Evolutionary conservation across 2,797 vertebrate genomes (phyloP), one percentile per base, ranked within the genome.

Genomic region (Epinephelus awoara): DNA sequence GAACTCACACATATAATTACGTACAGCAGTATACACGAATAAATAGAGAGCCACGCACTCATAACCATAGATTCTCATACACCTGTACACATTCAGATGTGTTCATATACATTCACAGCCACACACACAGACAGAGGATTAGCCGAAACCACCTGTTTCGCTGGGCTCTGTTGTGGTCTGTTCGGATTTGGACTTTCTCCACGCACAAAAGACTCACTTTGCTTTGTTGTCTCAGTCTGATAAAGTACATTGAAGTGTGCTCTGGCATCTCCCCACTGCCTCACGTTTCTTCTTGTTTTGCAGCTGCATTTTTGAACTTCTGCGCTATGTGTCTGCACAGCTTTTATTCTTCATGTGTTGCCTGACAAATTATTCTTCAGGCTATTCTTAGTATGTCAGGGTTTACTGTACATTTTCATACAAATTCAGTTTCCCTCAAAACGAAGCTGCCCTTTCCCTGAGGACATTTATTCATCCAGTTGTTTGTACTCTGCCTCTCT

Each of bases 201-300:
- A 29, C 18, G 27, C 27, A 72, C 66, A 81, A 72, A 74, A n/a
- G 54, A 34, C 42, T 77, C 61, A 47, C 67, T 70, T 57, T 63
- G 42, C 67, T 79, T 85, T 81, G 62, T 84, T 83, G 44, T 72
- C 47, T 77, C 59, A 15, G 42, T 54, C 50, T 80, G 73, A 75
- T 64, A 46, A 67, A 82, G 76, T 61, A 63, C 61, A 69, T 34
- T 58, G 3, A 59, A 79, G 54, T 75, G 57, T 66, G 47, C 51
- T 65, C 82, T 78, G 40, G 66, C 77, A 76, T 70, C 66, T 63
- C 67, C 49, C n/a, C 21, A 4, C 13, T 57, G 34, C 19, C n/a
- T 77, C 44, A 57, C 6, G 0, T 56, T 63, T 80, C 17, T 18
- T 27, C 62, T 56, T 49, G 29, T 67, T 65, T 59, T 29, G 27